A percentile compares a stretch with the other conserved stretches of the same genome.
These are phyloP conservation scores for Delphinapterus leucas DNA, from an alignment of 2,113 vertebrate species.

Conservation along the genomic window DNA sequence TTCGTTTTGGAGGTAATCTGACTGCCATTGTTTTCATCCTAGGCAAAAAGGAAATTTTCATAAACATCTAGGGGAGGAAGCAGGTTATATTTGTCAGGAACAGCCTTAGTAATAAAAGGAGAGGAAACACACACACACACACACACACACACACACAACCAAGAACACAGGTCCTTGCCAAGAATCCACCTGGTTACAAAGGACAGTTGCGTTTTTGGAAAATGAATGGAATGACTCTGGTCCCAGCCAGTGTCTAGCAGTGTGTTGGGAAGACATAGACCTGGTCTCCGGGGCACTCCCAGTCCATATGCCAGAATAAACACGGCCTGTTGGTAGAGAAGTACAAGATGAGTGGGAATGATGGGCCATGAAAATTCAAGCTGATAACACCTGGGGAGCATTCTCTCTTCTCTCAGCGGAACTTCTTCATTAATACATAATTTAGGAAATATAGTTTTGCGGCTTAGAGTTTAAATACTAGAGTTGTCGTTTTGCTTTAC, in stretches of 20 bases:
- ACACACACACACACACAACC: not conserved
- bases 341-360: not conserved
- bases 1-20: slow-evolving; percentile 46
- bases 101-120: slow-evolving; percentile 25
- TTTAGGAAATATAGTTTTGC: not conserved
- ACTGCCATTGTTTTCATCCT: slow-evolving; percentile 83
- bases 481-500: not conserved
- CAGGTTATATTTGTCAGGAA: slow-evolving; percentile 61
- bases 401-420: not conserved
- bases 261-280: not conserved
- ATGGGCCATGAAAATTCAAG: not conserved
- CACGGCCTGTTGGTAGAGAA: not conserved
- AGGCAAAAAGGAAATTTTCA: slow-evolving; percentile 57
- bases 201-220: slow-evolving; percentile 27
- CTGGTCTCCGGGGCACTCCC: not conserved
- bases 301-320: not conserved
- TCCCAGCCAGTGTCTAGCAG: not conserved
- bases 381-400: not conserved
- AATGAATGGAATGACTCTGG: not conserved
- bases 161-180: not conserved
- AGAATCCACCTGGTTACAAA: not conserved
- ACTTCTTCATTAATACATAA: not conserved
- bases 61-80: slow-evolving; percentile 86
- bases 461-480: not conserved
- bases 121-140: not conserved